A percentile compares a stretch with the other conserved stretches of the same genome.
Evolutionary conservation across 2,113 vertebrate genomes (phyloP).

Genomic region (Harpagus bidentatus): DNA sequence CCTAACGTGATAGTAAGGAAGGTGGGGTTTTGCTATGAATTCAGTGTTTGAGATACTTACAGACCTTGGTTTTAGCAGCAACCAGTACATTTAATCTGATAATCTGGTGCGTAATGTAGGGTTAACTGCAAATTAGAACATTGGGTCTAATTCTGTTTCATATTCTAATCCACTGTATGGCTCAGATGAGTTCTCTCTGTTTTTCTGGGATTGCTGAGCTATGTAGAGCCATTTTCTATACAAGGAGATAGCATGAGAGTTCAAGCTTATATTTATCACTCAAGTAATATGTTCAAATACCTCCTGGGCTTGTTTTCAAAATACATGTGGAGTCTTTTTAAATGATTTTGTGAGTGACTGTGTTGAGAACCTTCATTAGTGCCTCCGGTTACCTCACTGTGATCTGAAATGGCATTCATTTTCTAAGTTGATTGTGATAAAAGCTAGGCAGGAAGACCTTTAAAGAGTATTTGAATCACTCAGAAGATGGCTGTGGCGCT

Average conservation of each 20-base stretch:
- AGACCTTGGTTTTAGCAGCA: not conserved
- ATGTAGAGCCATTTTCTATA: not conserved
- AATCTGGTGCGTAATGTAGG: not conserved
- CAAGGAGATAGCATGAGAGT: not conserved
- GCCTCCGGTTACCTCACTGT: not conserved
- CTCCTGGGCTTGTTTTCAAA: not conserved
- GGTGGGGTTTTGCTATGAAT: not conserved
- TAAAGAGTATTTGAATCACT: not conserved
- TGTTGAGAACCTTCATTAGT: not conserved
- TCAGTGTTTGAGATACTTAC: not conserved
- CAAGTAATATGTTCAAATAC: not conserved
- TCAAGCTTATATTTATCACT: not conserved
- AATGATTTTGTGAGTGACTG: not conserved
- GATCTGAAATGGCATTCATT: not conserved
- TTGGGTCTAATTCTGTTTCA: not conserved
- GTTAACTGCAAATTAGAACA: not conserved
- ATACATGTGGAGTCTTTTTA: not conserved
- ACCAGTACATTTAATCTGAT: not conserved
- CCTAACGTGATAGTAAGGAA: not conserved
- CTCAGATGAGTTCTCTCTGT: not conserved
- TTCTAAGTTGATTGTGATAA: not conserved
- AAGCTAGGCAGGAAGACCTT: not conserved
- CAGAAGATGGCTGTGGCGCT: not conserved
- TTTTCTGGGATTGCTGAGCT: not conserved
- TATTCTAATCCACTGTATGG: not conserved